A percentile compares a stretch with the other conserved stretches of the same genome.
phyloP scores from a whole-genome alignment of 92 coral and sea anemone species.

The Meandrina meandrites region DNA sequence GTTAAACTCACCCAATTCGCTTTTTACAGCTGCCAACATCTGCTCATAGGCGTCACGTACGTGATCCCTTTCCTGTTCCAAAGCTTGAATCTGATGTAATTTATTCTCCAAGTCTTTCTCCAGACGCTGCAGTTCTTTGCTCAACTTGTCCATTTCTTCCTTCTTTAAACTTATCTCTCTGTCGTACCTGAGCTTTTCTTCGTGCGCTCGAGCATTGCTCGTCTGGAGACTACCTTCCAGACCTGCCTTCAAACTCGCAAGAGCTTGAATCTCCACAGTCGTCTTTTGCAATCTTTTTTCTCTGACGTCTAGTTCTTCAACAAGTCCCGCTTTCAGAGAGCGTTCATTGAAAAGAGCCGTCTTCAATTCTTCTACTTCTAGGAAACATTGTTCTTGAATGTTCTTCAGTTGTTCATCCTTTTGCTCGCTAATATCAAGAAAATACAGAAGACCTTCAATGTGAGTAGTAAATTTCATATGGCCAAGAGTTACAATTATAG shows the following conservation, averaged over 20 bases:
- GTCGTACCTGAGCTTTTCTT: conserved; percentile 35
- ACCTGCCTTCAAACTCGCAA: conserved; percentile 30
- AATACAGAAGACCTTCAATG: not conserved
- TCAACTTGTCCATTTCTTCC: conserved; percentile 38
- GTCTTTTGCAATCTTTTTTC: conserved; percentile 28
- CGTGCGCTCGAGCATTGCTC: conserved; percentile 32
- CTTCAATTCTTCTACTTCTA: conserved; percentile 41
- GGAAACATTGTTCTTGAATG: conserved; percentile 41
- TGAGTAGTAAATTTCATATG: too few species aligned
- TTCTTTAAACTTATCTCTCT: conserved; percentile 47
- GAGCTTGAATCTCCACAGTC: conserved; percentile 30
- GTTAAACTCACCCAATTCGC: conserved; percentile 65
- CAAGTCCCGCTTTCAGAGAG: conserved; percentile 14
- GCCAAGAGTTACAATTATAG: not conserved
- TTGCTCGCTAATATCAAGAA: conserved; percentile 33
- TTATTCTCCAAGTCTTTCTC: conserved; percentile 23
- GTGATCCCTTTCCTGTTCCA: conserved; percentile 54
- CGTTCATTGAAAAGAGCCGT: conserved; percentile 7
- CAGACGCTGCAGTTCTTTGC: conserved; percentile 17
- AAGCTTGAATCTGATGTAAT: conserved; percentile 8
- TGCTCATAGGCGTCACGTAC: conserved; percentile 68
- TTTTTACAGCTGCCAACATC: conserved; percentile 62
- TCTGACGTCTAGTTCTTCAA: conserved; percentile 35
- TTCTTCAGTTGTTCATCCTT: conserved; percentile 47
- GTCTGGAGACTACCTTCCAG: conserved; percentile 43